Conservation (phyloP, 2,797 vertebrate genomes). For the Tragopan temminckii region DNA sequence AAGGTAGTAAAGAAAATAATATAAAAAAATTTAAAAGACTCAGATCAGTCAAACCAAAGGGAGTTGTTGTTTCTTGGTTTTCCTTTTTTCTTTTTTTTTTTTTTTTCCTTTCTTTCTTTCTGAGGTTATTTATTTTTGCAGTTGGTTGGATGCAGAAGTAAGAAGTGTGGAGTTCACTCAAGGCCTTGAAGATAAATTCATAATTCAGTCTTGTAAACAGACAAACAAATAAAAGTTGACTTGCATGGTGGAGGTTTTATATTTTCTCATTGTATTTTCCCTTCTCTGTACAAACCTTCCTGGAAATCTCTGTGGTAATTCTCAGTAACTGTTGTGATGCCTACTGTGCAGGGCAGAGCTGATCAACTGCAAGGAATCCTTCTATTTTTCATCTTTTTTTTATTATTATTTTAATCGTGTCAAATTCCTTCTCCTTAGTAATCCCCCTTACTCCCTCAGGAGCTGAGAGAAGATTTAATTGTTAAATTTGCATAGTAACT, state of each 20-base stretch:
- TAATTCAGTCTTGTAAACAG: conserved; percentile 74
- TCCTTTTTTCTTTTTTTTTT: neutral
- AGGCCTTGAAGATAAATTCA: conserved; percentile 69
- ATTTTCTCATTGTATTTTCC: conserved; percentile 33
- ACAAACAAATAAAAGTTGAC: conserved; percentile 71
- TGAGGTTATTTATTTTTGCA: conserved; percentile 49
- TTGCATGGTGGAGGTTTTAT: conserved; percentile 14
- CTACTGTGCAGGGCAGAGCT: conserved; percentile 13
- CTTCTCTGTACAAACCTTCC: conserved; percentile 41
- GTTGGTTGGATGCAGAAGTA: neutral
- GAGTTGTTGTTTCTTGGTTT: neutral
- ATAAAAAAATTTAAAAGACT: neutral
- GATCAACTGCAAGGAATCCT: conserved; percentile 51
- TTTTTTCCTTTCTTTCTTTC: neutral
- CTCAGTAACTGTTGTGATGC: conserved; percentile 56
- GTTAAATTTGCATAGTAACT: conserved; percentile 85
- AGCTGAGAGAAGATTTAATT: conserved; percentile 83
- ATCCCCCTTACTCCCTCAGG: conserved; percentile 75
- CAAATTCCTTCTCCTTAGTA: conserved; percentile 78
- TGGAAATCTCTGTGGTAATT: conserved; percentile 64
- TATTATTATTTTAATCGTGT: conserved; percentile 47
- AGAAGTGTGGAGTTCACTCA: conserved; percentile 4
- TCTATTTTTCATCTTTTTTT: conserved; percentile 41
- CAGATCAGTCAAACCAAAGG: conserved; percentile 26
- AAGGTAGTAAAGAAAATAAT: neutral